Percentiles rank a stretch among this genome's conserved stretches.
Evolutionary conservation across 2,113 vertebrate genomes (phyloP).

Genomic region (Mesocricetus auratus): DNA sequence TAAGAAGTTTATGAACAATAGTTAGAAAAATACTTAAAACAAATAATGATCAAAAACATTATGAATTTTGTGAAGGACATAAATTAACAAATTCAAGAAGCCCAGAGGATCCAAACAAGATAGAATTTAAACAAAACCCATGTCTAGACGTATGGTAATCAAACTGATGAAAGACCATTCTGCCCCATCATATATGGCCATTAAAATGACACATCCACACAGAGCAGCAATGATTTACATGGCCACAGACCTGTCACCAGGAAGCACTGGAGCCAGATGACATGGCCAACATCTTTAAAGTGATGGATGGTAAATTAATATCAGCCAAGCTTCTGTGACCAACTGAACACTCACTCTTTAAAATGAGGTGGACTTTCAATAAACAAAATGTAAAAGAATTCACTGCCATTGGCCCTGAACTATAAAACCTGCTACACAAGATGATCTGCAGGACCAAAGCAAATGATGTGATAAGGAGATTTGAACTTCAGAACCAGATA

Average conservation of each 20-base stretch:
- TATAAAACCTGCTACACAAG: not conserved
- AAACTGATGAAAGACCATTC: not conserved
- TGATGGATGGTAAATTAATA: not conserved
- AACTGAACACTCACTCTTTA: conserved; percentile 18
- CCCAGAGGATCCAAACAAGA: not conserved
- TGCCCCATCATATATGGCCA: not conserved
- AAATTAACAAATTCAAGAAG: conserved; percentile 28
- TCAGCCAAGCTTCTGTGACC: not conserved
- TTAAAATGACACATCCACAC: conserved; percentile 10
- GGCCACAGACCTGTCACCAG: not conserved
- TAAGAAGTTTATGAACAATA: conserved; percentile 20
- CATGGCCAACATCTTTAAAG: not conserved
- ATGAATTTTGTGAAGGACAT: conserved; percentile 4
- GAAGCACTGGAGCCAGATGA: not conserved
- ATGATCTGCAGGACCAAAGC: not conserved
- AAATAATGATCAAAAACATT: not conserved
- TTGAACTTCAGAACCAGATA: conserved; percentile 23
- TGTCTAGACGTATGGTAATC: not conserved
- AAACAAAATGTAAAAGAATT: conserved; percentile 41
- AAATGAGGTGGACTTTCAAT: not conserved
- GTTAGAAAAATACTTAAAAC: not conserved
- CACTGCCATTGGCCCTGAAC: not conserved
- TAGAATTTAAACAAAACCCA: not conserved
- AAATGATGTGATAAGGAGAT: not conserved
- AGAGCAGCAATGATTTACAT: conserved; percentile 20